These are phyloP conservation scores for Xestia xanthographa DNA, from an alignment of 2,888 invertebrate genomes.

Conservation along the genomic window DNA sequence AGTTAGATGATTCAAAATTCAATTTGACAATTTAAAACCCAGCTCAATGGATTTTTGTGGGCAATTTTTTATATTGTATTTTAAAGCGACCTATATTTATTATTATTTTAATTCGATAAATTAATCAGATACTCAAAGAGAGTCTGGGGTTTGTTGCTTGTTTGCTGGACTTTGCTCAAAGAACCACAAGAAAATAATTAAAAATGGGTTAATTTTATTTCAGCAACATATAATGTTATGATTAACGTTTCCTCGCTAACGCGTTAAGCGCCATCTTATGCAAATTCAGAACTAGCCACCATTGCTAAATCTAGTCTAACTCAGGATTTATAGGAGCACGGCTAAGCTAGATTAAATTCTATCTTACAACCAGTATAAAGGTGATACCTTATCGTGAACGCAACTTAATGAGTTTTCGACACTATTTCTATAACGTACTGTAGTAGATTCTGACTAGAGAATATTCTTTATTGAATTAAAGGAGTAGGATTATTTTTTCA, in stretches of 20 bases:
- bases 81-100: not conserved
- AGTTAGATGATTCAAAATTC: not conserved
- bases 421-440: conserved; percentile 8
- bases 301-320: conserved; percentile 52
- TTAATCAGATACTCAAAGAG: not conserved
- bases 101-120: not conserved
- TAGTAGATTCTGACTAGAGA: not conserved
- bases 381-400: conserved; percentile 49
- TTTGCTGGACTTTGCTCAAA: not conserved
- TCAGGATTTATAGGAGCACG: conserved; percentile 48
- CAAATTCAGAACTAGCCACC: conserved; percentile 43
- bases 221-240: conserved; percentile 7
- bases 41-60: not conserved
- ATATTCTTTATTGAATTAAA: not conserved
- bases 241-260: conserved; percentile 49
- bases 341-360: conserved; percentile 60
- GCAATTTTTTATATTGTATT: not conserved
- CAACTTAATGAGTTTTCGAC: conserved; percentile 54
- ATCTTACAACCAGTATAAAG: conserved; percentile 52
- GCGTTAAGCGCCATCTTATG: conserved; percentile 60
- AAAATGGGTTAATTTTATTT: conserved; percentile 13
- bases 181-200: conserved; percentile 1
- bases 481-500: not conserved
- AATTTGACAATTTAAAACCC: not conserved
- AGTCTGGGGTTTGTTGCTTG: not conserved